phyloP scores from a whole-genome alignment of 2,888 invertebrate species.

The Drosophila aldrichi region DNA sequence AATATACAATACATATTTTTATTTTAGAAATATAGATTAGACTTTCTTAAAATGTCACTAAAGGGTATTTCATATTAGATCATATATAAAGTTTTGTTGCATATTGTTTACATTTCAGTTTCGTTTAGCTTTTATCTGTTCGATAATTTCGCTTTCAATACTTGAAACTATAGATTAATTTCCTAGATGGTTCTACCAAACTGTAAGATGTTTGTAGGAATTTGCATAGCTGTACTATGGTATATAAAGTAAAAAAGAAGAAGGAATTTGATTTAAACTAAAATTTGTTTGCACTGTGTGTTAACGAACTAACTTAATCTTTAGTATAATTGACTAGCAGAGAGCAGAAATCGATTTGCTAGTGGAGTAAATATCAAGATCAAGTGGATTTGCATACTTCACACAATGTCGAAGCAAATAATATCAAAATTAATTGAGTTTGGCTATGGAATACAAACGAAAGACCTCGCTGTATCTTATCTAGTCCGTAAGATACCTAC shows the following conservation, averaged over 20 bases:
- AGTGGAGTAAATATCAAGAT: background rate
- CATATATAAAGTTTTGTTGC: background rate
- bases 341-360: background rate
- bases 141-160: background rate
- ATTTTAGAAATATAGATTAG: background rate
- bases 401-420: background rate
- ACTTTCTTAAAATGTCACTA: background rate
- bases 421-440: background rate
- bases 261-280: background rate
- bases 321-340: too few relatives aligned
- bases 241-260: background rate
- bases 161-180: background rate
- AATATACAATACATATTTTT: background rate
- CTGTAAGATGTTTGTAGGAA: background rate
- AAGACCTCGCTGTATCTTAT: conserved; percentile 5
- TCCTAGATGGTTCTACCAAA: background rate
- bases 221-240: background rate
- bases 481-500: background rate
- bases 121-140: background rate
- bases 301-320: too few relatives aligned
- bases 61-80: background rate
- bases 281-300: background rate
- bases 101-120: background rate
- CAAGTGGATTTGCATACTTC: background rate
- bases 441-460: background rate